Conservation (phyloP, 2,113 vertebrate genomes). For the Mobula birostris region DNA sequence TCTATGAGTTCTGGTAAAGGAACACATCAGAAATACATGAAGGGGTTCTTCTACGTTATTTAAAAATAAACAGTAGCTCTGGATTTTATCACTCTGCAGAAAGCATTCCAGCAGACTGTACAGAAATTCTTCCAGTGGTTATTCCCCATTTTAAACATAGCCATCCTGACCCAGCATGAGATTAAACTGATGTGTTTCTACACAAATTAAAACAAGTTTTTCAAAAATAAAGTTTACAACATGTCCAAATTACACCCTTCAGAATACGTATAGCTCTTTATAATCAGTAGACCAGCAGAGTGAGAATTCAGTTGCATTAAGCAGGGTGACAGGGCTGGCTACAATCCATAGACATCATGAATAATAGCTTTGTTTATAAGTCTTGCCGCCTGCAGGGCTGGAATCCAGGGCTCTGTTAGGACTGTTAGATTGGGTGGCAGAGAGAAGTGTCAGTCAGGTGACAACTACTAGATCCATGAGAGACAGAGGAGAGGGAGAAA, state of each 20-base stretch:
- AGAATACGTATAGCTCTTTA: neutral
- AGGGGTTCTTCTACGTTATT: neutral
- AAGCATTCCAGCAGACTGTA: neutral
- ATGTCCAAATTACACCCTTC: neutral
- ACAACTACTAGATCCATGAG: neutral
- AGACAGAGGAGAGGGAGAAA: neutral
- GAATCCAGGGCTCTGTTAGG: neutral
- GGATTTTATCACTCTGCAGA: neutral
- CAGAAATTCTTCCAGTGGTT: neutral
- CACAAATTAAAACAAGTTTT: neutral
- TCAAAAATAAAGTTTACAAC: neutral
- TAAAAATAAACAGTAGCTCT: neutral
- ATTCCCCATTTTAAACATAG: neutral
- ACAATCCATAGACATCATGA: neutral
- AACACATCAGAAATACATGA: neutral
- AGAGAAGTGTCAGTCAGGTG: neutral
- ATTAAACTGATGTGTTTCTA: neutral
- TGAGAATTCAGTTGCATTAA: neutral
- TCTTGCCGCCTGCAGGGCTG: neutral
- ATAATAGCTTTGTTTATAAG: neutral
- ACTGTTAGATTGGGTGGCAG: neutral
- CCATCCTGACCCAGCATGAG: neutral
- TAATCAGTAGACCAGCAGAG: neutral
- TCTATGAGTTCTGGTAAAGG: neutral
- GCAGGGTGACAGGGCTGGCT: neutral